phyloP scores from a whole-genome alignment of 2,113 vertebrate genomes.

The Puma concolor region DNA sequence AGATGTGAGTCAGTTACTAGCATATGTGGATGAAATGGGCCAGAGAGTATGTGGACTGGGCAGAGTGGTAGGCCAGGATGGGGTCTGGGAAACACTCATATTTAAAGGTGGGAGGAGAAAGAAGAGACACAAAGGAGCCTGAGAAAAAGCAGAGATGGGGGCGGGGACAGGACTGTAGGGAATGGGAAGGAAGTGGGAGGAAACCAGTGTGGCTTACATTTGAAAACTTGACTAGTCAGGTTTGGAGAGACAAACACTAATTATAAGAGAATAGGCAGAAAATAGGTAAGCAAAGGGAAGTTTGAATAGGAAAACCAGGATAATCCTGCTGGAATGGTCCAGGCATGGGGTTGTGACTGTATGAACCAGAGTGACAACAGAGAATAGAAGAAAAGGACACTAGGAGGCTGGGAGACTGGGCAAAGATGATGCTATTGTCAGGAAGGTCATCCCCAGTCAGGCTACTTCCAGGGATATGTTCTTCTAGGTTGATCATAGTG shows the following conservation, averaged over 20 bases:
- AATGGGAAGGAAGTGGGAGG: neutral
- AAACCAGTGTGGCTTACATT: neutral
- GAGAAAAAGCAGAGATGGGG: neutral
- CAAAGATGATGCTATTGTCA: neutral
- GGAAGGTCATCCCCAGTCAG: neutral
- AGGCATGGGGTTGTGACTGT: neutral
- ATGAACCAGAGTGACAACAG: neutral
- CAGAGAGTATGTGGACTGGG: neutral
- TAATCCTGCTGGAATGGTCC: neutral
- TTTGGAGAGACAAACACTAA: neutral
- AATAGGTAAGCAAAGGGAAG: neutral
- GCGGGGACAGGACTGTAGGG: neutral
- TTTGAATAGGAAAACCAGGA: neutral
- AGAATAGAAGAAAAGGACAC: neutral
- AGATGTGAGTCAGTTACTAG: neutral
- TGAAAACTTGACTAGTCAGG: neutral
- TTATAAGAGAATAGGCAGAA: neutral
- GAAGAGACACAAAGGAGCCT: neutral
- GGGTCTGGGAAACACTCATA: neutral
- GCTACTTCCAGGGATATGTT: neutral
- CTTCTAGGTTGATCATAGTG: neutral
- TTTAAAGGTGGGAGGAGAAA: neutral
- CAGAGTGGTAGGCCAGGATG: accelerated
- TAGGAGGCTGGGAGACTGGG: neutral
- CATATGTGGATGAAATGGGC: neutral